Evolutionary conservation across 2,888 invertebrate genomes (phyloP).

Genomic region (Chrysolina americana): DNA sequence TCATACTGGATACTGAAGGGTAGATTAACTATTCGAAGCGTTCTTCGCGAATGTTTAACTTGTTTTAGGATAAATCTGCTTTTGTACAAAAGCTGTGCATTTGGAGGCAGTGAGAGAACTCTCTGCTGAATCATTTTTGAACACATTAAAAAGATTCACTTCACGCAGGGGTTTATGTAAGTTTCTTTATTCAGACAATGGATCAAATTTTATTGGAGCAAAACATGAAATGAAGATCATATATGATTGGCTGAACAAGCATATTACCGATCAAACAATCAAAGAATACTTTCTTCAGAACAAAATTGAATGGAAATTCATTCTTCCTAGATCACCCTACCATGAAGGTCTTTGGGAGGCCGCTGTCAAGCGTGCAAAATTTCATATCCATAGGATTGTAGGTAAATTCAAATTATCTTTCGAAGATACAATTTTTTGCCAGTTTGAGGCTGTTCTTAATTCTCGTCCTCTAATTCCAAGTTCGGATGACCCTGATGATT

Average conservation of each 20-base stretch:
- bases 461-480: neutral
- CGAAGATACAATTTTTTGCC: constrained; percentile 8
- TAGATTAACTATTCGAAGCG: constrained; percentile 32
- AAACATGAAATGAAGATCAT: neutral
- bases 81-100: constrained; percentile 45
- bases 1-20: constrained; percentile 44
- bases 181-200: constrained; percentile 42
- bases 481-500: neutral
- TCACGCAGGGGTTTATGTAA: constrained; percentile 41
- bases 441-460: constrained; percentile 20
- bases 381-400: constrained; percentile 14
- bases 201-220: constrained; percentile 37
- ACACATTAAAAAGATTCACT: constrained; percentile 45
- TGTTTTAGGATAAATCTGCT: constrained; percentile 46
- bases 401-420: constrained; percentile 10
- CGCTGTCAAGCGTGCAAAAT: constrained; percentile 19
- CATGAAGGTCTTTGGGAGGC: constrained; percentile 27
- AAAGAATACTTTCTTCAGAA: neutral
- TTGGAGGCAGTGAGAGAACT: constrained; percentile 45
- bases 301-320: constrained; percentile 17
- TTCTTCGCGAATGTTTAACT: constrained; percentile 37
- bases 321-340: constrained; percentile 25
- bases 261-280: neutral
- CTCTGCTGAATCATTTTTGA: constrained; percentile 40
- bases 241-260: neutral